These are phyloP conservation scores for Plebejus argus DNA, from an alignment of 2,888 invertebrate species.

Conservation along the genomic window DNA sequence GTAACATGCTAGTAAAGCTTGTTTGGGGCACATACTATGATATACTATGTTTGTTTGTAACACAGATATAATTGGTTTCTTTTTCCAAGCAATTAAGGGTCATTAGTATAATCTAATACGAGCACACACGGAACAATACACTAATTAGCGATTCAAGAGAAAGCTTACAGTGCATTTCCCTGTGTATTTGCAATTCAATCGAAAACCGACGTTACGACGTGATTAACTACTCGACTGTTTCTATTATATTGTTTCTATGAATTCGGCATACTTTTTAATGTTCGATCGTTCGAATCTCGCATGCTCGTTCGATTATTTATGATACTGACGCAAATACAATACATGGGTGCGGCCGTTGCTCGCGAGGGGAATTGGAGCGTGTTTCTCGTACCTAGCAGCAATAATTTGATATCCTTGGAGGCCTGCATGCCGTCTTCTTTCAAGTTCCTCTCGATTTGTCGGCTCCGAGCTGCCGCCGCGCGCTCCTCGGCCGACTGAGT, in stretches of 20 bases:
- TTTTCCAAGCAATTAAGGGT: constrained; percentile 1
- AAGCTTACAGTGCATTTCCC: constrained; percentile 53
- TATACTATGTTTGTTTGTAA: background rate
- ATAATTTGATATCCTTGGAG: constrained; percentile 98
- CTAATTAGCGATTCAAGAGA: constrained; percentile 51
- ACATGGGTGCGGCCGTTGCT: constrained; percentile 69
- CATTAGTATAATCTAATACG: constrained; percentile 10
- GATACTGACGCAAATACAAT: constrained; percentile 44
- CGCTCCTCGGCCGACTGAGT: constrained; percentile 99
- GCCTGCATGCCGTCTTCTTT: constrained; percentile 99
- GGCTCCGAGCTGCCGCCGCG: constrained; percentile 98
- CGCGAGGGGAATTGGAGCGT: constrained; percentile 39
- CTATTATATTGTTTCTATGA: constrained; percentile 29
- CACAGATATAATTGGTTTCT: constrained; percentile 13
- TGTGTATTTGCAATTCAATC: constrained; percentile 37
- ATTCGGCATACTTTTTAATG: constrained; percentile 28
- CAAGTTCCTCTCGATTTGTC: constrained; percentile 97
- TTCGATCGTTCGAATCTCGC: constrained; percentile 19
- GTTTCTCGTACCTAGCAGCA: constrained; percentile 91
- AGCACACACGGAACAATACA: constrained; percentile 25
- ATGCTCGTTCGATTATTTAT: constrained; percentile 16
- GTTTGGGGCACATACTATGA: background rate
- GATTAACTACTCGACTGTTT: constrained; percentile 30
- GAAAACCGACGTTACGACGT: constrained; percentile 20
- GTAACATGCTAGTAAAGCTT: background rate